Percentiles rank a stretch among this genome's conserved stretches.
These are phyloP conservation scores for Micronycteris hirsuta DNA, from an alignment of 2,113 vertebrate species.

Conservation along the genomic window DNA sequence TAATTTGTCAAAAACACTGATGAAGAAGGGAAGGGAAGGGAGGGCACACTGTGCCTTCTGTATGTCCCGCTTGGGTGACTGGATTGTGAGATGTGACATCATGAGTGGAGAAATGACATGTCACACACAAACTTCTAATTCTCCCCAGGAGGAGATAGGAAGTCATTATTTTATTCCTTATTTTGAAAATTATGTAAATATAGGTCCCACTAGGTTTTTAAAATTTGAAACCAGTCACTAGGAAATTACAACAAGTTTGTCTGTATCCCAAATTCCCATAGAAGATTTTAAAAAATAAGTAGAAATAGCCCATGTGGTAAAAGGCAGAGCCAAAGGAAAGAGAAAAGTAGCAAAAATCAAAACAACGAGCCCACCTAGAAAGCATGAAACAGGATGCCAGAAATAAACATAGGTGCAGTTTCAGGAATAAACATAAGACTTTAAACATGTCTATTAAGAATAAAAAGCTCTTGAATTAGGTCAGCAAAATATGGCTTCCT, in stretches of 20 bases:
- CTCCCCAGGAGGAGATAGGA: background rate
- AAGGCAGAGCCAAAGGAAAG: background rate
- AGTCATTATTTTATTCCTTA: background rate
- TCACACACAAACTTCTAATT: background rate
- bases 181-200: background rate
- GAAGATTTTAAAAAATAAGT: background rate
- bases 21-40: background rate
- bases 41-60: accelerated
- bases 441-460: background rate
- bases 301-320: background rate
- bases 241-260: background rate
- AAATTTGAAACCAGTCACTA: background rate
- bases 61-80: background rate
- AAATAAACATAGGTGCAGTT: background rate
- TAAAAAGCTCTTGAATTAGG: background rate
- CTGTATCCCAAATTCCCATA: background rate
- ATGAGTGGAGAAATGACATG: background rate
- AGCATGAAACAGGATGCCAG: background rate
- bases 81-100: background rate
- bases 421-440: background rate
- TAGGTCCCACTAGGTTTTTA: background rate
- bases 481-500: background rate
- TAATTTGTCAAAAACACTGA: background rate
- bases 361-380: background rate
- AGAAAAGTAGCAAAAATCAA: background rate